Evolutionary conservation across 2,797 vertebrate species (phyloP), one percentile per base, ranked within the genome.

Genomic region (Gymnoscopelus microlampas): DNA sequence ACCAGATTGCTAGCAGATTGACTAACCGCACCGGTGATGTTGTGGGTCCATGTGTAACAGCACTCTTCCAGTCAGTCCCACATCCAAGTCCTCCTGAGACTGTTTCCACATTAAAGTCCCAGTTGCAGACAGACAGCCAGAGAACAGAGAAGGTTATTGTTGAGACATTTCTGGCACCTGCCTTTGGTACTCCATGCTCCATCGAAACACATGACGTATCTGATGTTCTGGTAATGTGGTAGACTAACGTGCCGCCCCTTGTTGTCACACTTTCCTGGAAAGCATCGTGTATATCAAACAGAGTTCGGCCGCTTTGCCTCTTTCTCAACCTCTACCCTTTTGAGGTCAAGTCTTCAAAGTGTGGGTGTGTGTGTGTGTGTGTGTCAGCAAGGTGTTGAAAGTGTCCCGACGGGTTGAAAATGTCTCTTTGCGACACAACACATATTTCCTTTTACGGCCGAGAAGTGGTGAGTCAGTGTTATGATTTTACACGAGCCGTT

Each of bases 71-170:
- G 68, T 56, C 78, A 10, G 19, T 57, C 70, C 67, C 29, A 7
- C 39, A 9, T 44, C 39, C 39, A 44, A 44, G 61, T 63, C 69
- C 63, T 61, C 64, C 64, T 32, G 58, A 63, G 56, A 54, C 48
- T 64, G 63, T 73, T 81, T 82, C 62, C 69, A 81, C 71, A 59
- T 70, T 59, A 73, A 74, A 39, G 60, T 49, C 13, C 61, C 53
- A 26, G 49, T 35, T 35, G 5, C 10, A 29, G 26, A 6, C 58
- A 63, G 44, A 54, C 29, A 47, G 70, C 49, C 47, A 14, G 66
- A 64, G 79, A 81, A 85, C 85, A 88, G 80, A 84, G 74, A 4
- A 55, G 81, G 77, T 76, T 79, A 78, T 83, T 89, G 82, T 85
- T 82, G 70, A 86, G 61, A 15, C 51, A 1, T 23, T 19, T 72